Evolutionary conservation across 1,140 invertebrate species (phyloP).

Genomic region (Drosophila kepulauana): DNA sequence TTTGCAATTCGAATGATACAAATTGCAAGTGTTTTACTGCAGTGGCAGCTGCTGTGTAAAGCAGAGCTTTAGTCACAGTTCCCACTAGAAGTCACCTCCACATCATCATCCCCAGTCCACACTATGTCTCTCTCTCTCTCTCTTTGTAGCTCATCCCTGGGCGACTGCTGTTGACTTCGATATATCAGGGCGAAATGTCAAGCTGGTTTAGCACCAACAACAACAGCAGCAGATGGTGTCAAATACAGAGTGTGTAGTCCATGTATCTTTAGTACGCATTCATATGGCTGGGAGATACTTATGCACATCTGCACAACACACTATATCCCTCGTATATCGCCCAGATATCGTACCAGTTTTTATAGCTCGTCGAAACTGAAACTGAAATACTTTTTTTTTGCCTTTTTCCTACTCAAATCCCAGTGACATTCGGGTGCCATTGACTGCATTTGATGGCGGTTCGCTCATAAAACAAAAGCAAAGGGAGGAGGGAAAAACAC

Average conservation of each 20-base stretch:
- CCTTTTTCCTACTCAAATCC: background rate
- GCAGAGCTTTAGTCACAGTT: constrained; percentile 23
- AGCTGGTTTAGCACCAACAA: constrained; percentile 56
- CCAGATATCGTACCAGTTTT: constrained; percentile 67
- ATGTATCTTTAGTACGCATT: constrained; percentile 47
- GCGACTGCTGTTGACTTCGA: constrained; percentile 62
- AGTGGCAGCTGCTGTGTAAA: constrained; percentile 60
- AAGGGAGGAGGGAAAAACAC: background rate
- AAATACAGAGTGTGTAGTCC: constrained; percentile 20
- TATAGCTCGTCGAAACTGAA: constrained; percentile 52
- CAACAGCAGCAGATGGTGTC: constrained; percentile 31
- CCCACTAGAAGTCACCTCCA: background rate
- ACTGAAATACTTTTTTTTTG: background rate
- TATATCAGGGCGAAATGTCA: constrained; percentile 69
- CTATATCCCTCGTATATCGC: constrained; percentile 11
- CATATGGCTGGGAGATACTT: constrained; percentile 36
- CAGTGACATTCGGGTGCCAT: constrained; percentile 31
- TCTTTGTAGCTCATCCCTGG: background rate
- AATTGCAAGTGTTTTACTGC: constrained; percentile 73
- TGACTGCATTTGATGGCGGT: constrained; percentile 74
- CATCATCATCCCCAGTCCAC: background rate
- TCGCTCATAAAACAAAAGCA: constrained; percentile 73
- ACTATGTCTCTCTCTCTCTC: background rate
- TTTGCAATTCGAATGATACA: constrained; percentile 31
- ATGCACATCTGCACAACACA: constrained; percentile 17